Evolutionary conservation across 2,797 vertebrate species (phyloP).

Genomic region (Sebastes steindachneri): DNA sequence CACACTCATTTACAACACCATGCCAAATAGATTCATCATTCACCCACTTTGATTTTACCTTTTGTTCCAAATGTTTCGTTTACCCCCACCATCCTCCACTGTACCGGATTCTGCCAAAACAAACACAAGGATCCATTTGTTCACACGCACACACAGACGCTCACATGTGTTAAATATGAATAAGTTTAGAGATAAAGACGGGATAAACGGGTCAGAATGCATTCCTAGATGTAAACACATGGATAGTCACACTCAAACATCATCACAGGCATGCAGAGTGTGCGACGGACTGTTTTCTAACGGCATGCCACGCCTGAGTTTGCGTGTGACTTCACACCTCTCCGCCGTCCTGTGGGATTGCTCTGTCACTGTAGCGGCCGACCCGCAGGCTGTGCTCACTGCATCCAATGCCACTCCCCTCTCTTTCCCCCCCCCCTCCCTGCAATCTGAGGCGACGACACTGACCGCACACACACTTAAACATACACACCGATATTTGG

Average conservation of each 20-base stretch:
- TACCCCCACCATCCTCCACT: slow-evolving; percentile 69
- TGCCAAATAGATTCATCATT: slow-evolving; percentile 24
- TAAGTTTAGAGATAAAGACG: slow-evolving; percentile 1
- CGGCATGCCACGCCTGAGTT: slow-evolving; percentile 76
- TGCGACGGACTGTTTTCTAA: slow-evolving; percentile 70
- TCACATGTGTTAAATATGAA: not conserved
- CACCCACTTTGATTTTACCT: slow-evolving; percentile 65
- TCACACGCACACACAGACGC: not conserved
- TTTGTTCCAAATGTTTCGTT: slow-evolving; percentile 49
- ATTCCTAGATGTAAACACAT: not conserved
- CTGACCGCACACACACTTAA: slow-evolving; percentile 33
- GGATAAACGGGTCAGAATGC: slow-evolving; percentile 21
- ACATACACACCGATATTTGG: slow-evolving; percentile 35
- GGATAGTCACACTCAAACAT: slow-evolving; percentile 12
- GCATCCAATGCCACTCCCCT: slow-evolving; percentile 42
- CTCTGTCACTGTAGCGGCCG: slow-evolving; percentile 58
- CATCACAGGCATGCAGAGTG: slow-evolving; percentile 75
- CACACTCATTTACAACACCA: slow-evolving; percentile 20
- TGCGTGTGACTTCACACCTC: slow-evolving; percentile 68
- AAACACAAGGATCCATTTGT: slow-evolving; percentile 16
- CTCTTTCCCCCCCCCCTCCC: slow-evolving; percentile 16
- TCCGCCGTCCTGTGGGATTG: slow-evolving; percentile 58
- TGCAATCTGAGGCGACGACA: slow-evolving; percentile 44
- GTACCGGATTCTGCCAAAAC: slow-evolving; percentile 87
- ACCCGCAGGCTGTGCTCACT: slow-evolving; percentile 49